These are phyloP conservation scores for Lepidonotus clava DNA, from an alignment of 2,888 invertebrate genomes.

Conservation along the genomic window DNA sequence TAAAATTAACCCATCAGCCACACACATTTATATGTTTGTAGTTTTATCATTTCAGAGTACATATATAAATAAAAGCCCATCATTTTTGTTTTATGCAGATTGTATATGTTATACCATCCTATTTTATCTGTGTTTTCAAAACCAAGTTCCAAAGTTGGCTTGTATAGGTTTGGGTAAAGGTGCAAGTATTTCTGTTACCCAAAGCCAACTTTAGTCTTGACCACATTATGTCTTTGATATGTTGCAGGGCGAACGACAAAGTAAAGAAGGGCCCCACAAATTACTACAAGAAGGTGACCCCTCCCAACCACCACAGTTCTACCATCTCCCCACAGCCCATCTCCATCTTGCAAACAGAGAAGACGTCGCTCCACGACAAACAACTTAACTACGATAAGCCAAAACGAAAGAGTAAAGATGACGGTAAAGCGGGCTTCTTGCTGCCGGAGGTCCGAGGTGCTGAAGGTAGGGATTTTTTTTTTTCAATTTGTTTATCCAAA, in stretches of 20 bases:
- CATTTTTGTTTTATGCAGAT: too few species aligned
- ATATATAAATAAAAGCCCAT: too few species aligned
- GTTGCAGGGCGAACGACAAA: conserved; percentile 71
- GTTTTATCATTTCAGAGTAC: too few species aligned
- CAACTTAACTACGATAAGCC: conserved; percentile 23
- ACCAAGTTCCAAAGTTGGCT: too few species aligned
- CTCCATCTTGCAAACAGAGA: conserved; percentile 70
- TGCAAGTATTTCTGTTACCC: too few species aligned
- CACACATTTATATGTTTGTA: too few species aligned
- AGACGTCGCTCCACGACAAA: conserved; percentile 73
- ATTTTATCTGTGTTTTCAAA: too few species aligned
- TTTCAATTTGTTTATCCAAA: neutral
- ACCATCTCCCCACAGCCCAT: conserved; percentile 72
- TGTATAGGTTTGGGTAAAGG: too few species aligned
- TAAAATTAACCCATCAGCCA: too few species aligned
- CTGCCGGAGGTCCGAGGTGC: conserved; percentile 74
- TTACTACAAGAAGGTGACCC: conserved; percentile 65
- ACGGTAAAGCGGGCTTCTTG: conserved; percentile 66
- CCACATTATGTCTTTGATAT: conserved; percentile 17
- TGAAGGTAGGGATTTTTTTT: conserved; percentile 69
- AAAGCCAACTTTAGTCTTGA: conserved; percentile 34
- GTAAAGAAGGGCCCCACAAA: conserved; percentile 68
- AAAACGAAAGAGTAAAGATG: conserved; percentile 66
- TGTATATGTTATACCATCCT: too few species aligned
- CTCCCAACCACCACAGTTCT: conserved; percentile 72